phyloP scores from a whole-genome alignment of 2,113 vertebrate species.

The Nymphicus hollandicus region DNA sequence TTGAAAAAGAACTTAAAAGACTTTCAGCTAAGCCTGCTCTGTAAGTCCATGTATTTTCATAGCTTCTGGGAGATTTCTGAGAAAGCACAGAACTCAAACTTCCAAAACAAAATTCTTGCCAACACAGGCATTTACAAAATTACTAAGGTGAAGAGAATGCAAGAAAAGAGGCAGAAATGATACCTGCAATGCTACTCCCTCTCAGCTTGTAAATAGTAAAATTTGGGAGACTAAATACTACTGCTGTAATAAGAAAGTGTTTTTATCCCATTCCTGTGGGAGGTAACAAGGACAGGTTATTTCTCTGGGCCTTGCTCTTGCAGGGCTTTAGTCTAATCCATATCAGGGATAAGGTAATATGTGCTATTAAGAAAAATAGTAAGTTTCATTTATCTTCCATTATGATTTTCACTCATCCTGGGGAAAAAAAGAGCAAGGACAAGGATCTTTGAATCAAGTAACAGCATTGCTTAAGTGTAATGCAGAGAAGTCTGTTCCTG shows the following conservation, averaged over 20 bases:
- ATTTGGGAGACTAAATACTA: not conserved
- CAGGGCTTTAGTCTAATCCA: not conserved
- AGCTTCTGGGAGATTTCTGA: not conserved
- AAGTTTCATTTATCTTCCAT: not conserved
- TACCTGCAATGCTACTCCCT: not conserved
- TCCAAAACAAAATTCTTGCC: not conserved
- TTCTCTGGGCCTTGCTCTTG: not conserved
- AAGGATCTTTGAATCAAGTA: not conserved
- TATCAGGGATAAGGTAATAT: not conserved
- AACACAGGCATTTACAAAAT: not conserved
- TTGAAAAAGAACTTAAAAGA: not conserved
- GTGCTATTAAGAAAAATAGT: not conserved
- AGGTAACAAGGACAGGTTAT: not conserved
- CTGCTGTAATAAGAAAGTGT: not conserved
- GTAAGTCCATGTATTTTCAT: not conserved
- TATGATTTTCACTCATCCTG: not conserved
- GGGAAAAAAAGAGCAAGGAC: not conserved
- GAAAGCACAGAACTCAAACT: not conserved
- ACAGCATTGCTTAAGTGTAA: not conserved
- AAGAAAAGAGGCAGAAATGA: not conserved
- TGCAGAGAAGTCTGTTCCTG: not conserved
- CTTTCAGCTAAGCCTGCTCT: not conserved
- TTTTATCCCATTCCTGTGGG: accelerated
- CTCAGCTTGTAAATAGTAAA: not conserved
- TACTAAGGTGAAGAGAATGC: not conserved